Evolutionary conservation across 2,888 invertebrate genomes (phyloP), one percentile per base, ranked within the genome.

Genomic region (Drosophila anomelani): DNA sequence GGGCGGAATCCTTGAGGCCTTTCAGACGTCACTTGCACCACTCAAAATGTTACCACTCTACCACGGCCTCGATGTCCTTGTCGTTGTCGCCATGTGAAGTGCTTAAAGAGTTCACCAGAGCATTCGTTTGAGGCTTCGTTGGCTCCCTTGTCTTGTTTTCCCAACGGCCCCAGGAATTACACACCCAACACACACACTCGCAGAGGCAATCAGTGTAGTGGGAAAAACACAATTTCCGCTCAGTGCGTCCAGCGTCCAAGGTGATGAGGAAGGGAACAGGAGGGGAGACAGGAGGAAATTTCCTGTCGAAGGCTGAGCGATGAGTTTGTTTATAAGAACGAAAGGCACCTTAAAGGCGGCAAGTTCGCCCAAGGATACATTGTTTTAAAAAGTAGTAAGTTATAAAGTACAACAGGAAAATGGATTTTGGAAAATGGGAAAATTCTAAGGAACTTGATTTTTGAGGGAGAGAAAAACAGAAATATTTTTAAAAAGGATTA

Each of bases 41-140:
- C 55, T 55, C 46, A 55, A 68, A 53, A 13, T 71, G 59, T 39
- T 43, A 47, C 34, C 67, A 57, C 67, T 70, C 47, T 23, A 46
- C 46, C 26, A 58, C 34, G 34, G 61, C 72, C 72, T 51, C 69
- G 38, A 49, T 51, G 72, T 54, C 72, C 39, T 63, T 29, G 29
- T 29, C 46, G 61, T 53, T 60, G 69, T 53, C 46, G 61, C 53
- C 69, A 53, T 29, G 41, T 41, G 39, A 54, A 70, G 69, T 51
- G 63, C 64, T 73, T 71, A 55, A 71, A 71, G 66, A 71, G 74
- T 73, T 71, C 74, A 56, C 26, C 64, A 55, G 55, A 46, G 71
- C 71, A 32, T 71, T 71, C 39, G 47, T n/a, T 29, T 26, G 63
- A 54, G 61, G 61, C 29, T 43, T 46, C 26, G 46, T n/a, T 41